Percentiles rank a stretch among this genome's conserved stretches.
These are phyloP conservation scores for Ruditapes philippinarum DNA, from an alignment of 1,140 invertebrate genomes.

Conservation along the genomic window DNA sequence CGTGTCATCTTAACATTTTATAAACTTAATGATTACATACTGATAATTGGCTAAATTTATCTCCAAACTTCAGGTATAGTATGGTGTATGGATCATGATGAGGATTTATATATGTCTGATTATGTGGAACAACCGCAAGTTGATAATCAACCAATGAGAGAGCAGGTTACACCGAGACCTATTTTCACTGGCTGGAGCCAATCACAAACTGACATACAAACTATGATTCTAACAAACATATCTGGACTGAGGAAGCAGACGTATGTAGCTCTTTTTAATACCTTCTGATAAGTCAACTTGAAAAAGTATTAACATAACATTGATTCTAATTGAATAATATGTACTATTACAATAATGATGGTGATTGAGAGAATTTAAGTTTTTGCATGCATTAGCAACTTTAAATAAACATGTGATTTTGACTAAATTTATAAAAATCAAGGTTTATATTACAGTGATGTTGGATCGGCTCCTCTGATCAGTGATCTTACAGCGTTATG, in stretches of 20 bases:
- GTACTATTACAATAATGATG: no score
- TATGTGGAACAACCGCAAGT: not conserved
- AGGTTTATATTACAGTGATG: constrained; percentile 50
- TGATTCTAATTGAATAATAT: no score
- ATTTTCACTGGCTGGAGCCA: constrained; percentile 15
- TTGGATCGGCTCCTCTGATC: constrained; percentile 64
- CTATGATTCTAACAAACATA: constrained; percentile 2
- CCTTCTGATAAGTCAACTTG: no score
- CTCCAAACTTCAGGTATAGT: constrained; percentile 14
- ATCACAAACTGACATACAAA: constrained; percentile 36
- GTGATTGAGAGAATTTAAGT: no score
- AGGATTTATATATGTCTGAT: not conserved
- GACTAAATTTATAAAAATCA: no score
- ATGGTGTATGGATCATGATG: constrained; percentile 40
- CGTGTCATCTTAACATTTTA: no score
- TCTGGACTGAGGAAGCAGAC: not conserved
- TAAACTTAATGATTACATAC: no score
- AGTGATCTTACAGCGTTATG: constrained; percentile 78
- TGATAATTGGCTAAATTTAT: not conserved
- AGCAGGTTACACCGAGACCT: not conserved
- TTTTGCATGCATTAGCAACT: no score
- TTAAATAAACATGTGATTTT: no score
- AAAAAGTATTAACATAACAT: no score
- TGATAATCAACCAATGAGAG: not conserved
- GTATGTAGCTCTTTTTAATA: no score